Evolutionary conservation across 2,797 vertebrate genomes (phyloP).

Genomic region (Falco naumanni): DNA sequence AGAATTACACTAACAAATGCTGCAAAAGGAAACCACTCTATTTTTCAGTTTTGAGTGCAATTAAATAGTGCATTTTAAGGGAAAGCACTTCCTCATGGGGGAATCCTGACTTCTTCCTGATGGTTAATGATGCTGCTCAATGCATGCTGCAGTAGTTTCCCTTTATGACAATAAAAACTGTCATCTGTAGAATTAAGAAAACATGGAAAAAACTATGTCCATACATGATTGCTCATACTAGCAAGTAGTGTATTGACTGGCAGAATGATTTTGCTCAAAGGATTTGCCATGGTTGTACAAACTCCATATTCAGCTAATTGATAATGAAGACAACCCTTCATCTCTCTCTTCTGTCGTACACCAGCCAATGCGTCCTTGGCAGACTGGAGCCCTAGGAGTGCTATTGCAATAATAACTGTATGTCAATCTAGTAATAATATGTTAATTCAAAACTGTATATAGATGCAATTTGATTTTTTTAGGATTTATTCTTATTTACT

Average conservation of each 20-base stretch:
- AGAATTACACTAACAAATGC: slow-evolving; percentile 28
- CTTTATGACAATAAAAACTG: slow-evolving; percentile 45
- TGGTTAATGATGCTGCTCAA: neutral
- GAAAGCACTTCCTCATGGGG: neutral
- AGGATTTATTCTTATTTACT: slow-evolving; percentile 26
- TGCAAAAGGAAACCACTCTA: slow-evolving; percentile 22
- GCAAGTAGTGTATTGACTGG: neutral
- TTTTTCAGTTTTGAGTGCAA: slow-evolving; percentile 43
- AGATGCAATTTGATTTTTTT: neutral
- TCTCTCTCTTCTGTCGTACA: neutral
- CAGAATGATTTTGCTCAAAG: slow-evolving; percentile 23
- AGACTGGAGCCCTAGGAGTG: slow-evolving; percentile 3
- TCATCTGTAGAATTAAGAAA: slow-evolving; percentile 35
- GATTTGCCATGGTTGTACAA: slow-evolving; percentile 9
- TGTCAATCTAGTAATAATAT: neutral
- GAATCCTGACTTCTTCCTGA: slow-evolving; percentile 13
- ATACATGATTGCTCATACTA: neutral
- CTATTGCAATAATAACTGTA: neutral
- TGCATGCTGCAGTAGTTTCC: slow-evolving; percentile 10
- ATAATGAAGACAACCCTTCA: neutral
- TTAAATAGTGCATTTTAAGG: neutral
- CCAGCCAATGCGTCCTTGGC: neutral
- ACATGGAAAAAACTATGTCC: neutral
- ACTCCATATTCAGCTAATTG: slow-evolving; percentile 24
- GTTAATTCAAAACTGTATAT: neutral